Conservation (phyloP, 2,797 vertebrate genomes). For the Alcedo atthis region DNA sequence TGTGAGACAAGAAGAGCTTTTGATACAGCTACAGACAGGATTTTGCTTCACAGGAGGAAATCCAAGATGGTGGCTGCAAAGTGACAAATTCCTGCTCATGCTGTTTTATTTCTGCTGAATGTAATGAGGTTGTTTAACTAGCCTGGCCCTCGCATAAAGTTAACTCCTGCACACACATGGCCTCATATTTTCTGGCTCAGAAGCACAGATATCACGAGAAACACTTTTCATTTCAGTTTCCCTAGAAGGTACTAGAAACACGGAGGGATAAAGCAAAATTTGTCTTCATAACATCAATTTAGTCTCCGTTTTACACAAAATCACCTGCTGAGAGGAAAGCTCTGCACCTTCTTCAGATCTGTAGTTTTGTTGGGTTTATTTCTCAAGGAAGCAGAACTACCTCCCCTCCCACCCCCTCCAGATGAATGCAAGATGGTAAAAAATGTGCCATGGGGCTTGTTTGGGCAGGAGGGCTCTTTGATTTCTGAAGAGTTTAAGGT, state of each 20-base stretch:
- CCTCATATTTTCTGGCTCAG: background rate
- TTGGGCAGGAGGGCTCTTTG: background rate
- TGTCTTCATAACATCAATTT: background rate
- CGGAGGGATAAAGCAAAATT: background rate
- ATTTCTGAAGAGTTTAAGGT: background rate
- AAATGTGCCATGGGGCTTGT: background rate
- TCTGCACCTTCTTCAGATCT: background rate
- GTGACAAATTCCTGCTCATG: slow-evolving; percentile 11
- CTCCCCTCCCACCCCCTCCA: background rate
- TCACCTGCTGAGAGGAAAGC: background rate
- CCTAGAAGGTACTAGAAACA: background rate
- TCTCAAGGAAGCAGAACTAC: background rate
- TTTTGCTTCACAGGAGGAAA: slow-evolving; percentile 7
- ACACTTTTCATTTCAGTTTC: background rate
- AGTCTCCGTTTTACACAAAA: background rate
- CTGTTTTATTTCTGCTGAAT: background rate
- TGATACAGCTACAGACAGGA: background rate
- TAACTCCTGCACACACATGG: background rate
- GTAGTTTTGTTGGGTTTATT: background rate
- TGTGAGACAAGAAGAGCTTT: background rate
- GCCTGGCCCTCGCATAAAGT: background rate
- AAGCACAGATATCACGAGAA: background rate
- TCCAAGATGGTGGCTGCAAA: background rate
- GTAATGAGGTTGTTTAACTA: background rate
- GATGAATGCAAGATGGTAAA: background rate